These are phyloP conservation scores for Menura novaehollandiae DNA, from an alignment of 2,113 vertebrate species.

Conservation along the genomic window DNA sequence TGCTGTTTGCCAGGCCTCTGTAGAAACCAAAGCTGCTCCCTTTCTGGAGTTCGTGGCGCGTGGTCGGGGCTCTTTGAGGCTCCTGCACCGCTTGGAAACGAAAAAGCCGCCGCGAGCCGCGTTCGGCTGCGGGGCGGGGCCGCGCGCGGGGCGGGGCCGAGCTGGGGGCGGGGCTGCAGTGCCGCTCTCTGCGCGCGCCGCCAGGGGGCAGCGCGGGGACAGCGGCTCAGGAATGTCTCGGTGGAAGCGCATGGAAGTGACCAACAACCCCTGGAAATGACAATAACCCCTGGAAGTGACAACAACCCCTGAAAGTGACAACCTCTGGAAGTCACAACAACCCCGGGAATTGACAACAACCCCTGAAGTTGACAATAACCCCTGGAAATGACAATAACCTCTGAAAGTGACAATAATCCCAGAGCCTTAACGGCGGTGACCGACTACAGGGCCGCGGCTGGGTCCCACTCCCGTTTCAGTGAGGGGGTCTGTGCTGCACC, in stretches of 20 bases:
- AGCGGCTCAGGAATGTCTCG: accelerated
- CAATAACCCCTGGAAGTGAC: no score
- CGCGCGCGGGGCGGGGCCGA: no score
- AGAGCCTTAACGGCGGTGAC: neutral
- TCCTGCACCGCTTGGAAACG: neutral
- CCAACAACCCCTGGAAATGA: neutral
- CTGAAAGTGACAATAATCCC: neutral
- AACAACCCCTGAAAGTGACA: no score
- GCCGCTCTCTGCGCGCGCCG: neutral
- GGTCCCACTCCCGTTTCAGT: neutral
- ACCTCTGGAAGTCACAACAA: no score
- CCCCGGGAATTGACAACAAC: no score
- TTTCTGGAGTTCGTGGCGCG: neutral
- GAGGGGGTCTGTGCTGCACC: neutral
- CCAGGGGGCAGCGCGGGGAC: neutral
- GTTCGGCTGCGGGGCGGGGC: no score
- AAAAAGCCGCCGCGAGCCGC: neutral
- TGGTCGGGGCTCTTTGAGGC: neutral
- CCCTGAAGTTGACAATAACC: no score
- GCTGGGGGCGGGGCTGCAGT: neutral
- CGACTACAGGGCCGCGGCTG: neutral
- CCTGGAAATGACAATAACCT: no score
- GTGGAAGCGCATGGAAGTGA: neutral
- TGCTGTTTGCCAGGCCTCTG: neutral
- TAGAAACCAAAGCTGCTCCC: neutral